These are phyloP conservation scores for Salpingus planirostris DNA, from an alignment of 2,888 invertebrate genomes.

Conservation along the genomic window DNA sequence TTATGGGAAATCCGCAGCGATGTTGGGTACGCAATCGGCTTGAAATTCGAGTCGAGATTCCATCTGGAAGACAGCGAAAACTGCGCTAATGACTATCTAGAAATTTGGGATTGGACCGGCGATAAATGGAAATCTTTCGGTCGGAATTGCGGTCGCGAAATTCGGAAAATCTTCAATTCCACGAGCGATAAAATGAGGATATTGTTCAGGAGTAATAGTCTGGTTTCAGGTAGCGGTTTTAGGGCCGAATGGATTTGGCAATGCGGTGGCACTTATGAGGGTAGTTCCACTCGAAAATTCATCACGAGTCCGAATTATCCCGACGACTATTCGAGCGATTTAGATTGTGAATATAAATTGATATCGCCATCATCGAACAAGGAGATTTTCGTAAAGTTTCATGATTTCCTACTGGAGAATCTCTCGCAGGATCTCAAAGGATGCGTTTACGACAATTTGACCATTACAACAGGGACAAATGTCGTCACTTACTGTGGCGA, in stretches of 20 bases:
- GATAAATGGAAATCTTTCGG: slow-evolving; percentile 47
- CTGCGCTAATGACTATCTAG: slow-evolving; percentile 68
- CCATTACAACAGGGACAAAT: too few species aligned
- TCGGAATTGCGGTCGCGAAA: slow-evolving; percentile 58
- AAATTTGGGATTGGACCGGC: slow-evolving; percentile 43
- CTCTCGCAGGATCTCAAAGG: too few species aligned
- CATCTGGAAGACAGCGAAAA: slow-evolving; percentile 59
- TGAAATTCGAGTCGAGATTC: slow-evolving; percentile 63
- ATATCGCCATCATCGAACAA: too few species aligned
- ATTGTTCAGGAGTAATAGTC: slow-evolving; percentile 60
- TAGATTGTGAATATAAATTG: slow-evolving; percentile 58
- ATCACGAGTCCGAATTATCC: slow-evolving; percentile 74
- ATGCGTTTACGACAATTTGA: too few species aligned
- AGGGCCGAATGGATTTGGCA: slow-evolving; percentile 52
- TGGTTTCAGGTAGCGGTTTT: slow-evolving; percentile 65
- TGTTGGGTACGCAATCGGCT: slow-evolving; percentile 57
- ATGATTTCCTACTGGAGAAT: slow-evolving; percentile 48
- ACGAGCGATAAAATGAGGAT: slow-evolving; percentile 58
- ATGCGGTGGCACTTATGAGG: slow-evolving; percentile 63
- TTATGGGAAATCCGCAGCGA: slow-evolving; percentile 62
- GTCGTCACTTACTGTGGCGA: too few species aligned
- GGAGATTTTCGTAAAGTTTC: slow-evolving; percentile 49
- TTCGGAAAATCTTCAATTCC: slow-evolving; percentile 51
- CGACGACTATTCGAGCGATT: slow-evolving; percentile 46
- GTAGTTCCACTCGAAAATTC: slow-evolving; percentile 42